Percentiles rank a stretch among this genome's conserved stretches.
Evolutionary conservation across 2,113 vertebrate genomes (phyloP).

Genomic region (Machaerirhynchus nigripectus): DNA sequence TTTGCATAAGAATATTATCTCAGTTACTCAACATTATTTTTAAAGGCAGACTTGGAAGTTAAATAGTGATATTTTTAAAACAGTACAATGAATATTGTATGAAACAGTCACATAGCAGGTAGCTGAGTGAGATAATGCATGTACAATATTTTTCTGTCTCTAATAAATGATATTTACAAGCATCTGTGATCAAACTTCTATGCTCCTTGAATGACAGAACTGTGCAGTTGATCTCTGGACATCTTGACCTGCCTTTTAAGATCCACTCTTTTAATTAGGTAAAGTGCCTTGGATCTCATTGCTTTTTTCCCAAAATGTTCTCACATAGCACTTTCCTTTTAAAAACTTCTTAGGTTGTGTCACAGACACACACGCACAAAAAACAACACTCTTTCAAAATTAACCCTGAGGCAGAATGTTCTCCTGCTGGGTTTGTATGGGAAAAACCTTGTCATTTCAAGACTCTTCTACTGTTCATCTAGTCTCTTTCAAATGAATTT

Average conservation of each 20-base stretch:
- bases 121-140: not conserved
- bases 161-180: not conserved
- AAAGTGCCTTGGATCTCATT: not conserved
- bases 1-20: not conserved
- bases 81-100: not conserved
- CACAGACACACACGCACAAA: not conserved
- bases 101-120: not conserved
- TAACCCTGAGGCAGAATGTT: not conserved
- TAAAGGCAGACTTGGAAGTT: not conserved
- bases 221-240: not conserved
- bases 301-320: not conserved
- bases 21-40: not conserved
- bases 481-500: not conserved
- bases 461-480: not conserved
- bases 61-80: not conserved
- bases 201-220: not conserved
- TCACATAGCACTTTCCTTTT: not conserved
- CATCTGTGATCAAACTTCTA: not conserved
- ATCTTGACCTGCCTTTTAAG: not conserved
- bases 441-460: not conserved
- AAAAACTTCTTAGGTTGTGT: not conserved
- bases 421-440: not conserved
- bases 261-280: not conserved
- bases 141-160: not conserved
- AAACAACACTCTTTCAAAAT: not conserved